A percentile compares a stretch with the other conserved stretches of the same genome.
phyloP scores from a whole-genome alignment of 1,140 invertebrate species.

The Carposina sasakii region DNA sequence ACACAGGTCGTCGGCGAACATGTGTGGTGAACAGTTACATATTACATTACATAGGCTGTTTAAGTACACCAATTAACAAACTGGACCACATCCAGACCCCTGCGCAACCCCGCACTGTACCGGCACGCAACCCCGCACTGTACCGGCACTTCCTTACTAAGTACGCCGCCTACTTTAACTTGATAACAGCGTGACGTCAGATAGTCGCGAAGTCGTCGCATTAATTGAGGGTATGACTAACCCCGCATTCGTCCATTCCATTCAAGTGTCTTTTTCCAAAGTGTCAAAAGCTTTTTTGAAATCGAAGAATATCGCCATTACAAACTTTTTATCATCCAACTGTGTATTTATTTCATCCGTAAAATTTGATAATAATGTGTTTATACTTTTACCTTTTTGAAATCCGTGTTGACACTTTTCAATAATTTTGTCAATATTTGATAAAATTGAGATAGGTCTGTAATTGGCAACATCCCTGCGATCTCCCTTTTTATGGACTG shows the following conservation, averaged over 20 bases:
- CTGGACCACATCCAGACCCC: background rate
- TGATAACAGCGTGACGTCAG: background rate
- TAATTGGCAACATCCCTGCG: background rate
- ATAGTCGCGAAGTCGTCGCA: background rate
- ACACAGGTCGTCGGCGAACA: background rate
- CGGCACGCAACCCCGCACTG: background rate
- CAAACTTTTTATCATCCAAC: background rate
- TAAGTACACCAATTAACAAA: background rate
- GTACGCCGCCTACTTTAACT: background rate
- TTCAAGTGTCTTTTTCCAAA: too few relatives aligned
- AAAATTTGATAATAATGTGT: constrained; percentile 6
- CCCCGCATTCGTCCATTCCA: background rate
- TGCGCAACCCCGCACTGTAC: background rate
- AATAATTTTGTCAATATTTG: constrained; percentile 3
- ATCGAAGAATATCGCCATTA: background rate
- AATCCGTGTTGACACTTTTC: constrained; percentile 8
- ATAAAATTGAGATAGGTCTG: constrained; percentile 8
- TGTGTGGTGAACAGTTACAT: background rate
- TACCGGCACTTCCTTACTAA: background rate
- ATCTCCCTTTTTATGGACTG: constrained; percentile 9
- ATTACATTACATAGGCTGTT: background rate
- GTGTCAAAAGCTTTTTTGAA: constrained; percentile 5
- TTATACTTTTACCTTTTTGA: constrained; percentile 7
- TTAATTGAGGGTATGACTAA: background rate
- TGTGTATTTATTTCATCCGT: constrained; percentile 2